Percentiles rank a stretch among this genome's conserved stretches.
These are phyloP conservation scores for Empidonax alnorum DNA, from an alignment of 2,113 vertebrate genomes.

Conservation along the genomic window DNA sequence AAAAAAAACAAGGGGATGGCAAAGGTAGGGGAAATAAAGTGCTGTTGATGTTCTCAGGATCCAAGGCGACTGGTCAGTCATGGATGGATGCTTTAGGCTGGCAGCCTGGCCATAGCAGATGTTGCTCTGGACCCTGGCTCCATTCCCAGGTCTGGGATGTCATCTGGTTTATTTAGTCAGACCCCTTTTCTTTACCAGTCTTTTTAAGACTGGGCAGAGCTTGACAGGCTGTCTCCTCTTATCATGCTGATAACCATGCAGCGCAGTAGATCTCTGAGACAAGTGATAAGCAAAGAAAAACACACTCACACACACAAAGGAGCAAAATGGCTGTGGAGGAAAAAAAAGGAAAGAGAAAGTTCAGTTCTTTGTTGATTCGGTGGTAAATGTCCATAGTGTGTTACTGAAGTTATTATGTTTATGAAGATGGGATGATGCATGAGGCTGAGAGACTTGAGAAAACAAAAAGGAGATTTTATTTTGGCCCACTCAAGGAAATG, in stretches of 20 bases:
- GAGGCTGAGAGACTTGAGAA: not conserved
- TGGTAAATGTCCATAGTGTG: not conserved
- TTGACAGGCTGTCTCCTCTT: not conserved
- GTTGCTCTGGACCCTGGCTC: slow-evolving; percentile 44
- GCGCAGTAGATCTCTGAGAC: not conserved
- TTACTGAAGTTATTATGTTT: not conserved
- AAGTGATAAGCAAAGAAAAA: not conserved
- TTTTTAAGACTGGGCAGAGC: not conserved
- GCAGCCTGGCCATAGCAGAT: slow-evolving; percentile 35
- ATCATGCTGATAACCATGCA: not conserved
- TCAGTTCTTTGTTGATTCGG: not conserved
- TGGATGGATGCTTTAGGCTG: not conserved
- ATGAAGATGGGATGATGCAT: not conserved
- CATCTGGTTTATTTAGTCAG: not conserved
- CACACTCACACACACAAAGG: not conserved
- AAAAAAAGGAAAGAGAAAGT: not conserved
- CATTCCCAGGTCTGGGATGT: slow-evolving; percentile 35
- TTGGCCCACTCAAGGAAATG: not conserved
- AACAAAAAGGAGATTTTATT: not conserved
- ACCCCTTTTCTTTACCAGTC: not conserved
- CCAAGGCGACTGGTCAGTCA: not conserved
- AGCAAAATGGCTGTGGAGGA: not conserved
- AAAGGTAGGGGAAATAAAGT: not conserved
- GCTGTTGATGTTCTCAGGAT: not conserved
- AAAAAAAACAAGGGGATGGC: not conserved